Evolutionary conservation across 2,797 vertebrate genomes (phyloP), one percentile per base, ranked within the genome.

Genomic region (Odontamblyopus lacepedii): DNA sequence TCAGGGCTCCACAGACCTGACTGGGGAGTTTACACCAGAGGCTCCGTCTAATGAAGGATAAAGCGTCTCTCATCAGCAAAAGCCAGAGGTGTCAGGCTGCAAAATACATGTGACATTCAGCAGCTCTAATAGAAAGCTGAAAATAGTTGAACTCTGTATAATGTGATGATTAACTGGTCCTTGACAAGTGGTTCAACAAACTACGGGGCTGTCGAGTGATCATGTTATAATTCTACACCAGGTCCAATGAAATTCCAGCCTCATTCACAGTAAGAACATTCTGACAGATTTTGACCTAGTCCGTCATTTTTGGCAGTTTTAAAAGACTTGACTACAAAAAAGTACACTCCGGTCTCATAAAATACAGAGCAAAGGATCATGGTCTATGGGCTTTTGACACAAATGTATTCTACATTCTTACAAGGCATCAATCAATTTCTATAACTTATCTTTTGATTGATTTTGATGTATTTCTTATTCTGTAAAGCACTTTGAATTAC

Each of bases 31-130:
- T 72, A 84, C 65, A 71, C 18, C 19, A 30, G 66, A 66, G 70
- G 76, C 72, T 72, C 63, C 4, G 59, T 27, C 53, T 72, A 68
- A 81, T 75, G 66, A 78, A 78, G 69, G 35, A 38, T 23, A 72
- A 68, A 29, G 30, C 29, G 38, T 19, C 57, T 27, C 67, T 64
- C 65, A 74, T 76, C 64, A 73, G 63, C 61, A 63, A 71, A 75
- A 70, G 51, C 6, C 9, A 26, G 57, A 7, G 4, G 51, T 19
- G 19, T 44, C 75, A 67, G 64, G 11, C 41, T 29, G 50, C 68
- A 48, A 56, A 19, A 27, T 4, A 38, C 1, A 35, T 38, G 12
- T 27, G 51, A 68, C 30, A 26, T 56, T 29, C 55, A 59, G 12
- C 32, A 11, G 5, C 66, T 26, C 12, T 55, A 38, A 68, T n/a